Base-by-base conservation (phyloP, 2,113 vertebrate genomes). In the Oreotrochilus melanogaster region DNA sequence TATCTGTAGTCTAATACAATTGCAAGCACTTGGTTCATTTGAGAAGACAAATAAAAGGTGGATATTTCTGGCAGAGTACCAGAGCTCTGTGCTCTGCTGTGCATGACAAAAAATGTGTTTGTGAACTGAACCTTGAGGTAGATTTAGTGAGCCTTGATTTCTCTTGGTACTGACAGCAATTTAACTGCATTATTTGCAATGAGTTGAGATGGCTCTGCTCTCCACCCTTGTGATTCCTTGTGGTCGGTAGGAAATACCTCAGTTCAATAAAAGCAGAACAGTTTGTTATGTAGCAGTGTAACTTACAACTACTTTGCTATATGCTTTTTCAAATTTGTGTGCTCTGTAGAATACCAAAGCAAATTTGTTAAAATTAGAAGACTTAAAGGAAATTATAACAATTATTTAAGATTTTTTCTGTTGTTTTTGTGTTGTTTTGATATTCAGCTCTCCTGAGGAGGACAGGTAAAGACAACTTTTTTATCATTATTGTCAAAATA, bases 391-490 rank as follows among this genome's bases (percentile, higher is more conserved):
- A 65, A 78, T 14, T 8, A 3, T 51, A 47, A 24, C 14, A 23
- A 45, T 45, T 48, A 88, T 91, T 78, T 94, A 92, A 96, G 19
- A 50, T 14, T 76, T 92, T 83, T 93, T 18, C 35, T 86, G 2
- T 89, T 96, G 47, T 95, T 24, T 95, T 96, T 92, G 92, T 43
- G 89, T 78, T 80, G 15, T 84, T 69, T 82, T 56, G 60, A 9
- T 78, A 35, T 84, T 76, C 92, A 97, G 97, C 39, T 89, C 93
- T 92, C 64, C 91, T 0, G 60, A 94, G 69, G 96, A 97, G 14
- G 84, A 88, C 75, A 96, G 97, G 97, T 97, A 97, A 97, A 76
- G 24, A 62, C 33, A 72, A 88, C 17, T 51, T 75, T 82, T 89
- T 54, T 3, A 18, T 37, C 71, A 12, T 28, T 67, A 27, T 17